Conservation (phyloP, 2,113 vertebrate genomes). For the Silurus glanis region DNA sequence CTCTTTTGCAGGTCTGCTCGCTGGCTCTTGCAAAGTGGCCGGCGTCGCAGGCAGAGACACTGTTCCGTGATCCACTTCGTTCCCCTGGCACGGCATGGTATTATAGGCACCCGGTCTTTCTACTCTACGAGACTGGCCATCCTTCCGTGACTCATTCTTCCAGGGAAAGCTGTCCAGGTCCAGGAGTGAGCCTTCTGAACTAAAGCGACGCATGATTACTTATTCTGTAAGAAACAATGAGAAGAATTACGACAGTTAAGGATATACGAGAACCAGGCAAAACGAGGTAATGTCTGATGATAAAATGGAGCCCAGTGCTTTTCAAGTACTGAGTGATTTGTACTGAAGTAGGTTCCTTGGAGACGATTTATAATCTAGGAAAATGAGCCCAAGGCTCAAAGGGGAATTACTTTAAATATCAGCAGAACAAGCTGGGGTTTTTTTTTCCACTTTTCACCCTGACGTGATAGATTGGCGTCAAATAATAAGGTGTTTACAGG, state of each 20-base stretch:
- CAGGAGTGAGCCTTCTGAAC: conserved; percentile 72
- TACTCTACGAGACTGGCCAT: neutral
- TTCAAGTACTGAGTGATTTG: neutral
- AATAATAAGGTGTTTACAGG: neutral
- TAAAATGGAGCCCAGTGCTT: neutral
- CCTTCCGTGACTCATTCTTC: conserved; percentile 51
- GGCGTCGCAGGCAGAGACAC: conserved; percentile 24
- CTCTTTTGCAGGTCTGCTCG: neutral
- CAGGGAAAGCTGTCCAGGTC: conserved; percentile 66
- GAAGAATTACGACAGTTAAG: neutral
- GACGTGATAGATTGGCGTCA: neutral
- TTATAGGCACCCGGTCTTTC: neutral
- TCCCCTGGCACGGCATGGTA: conserved; percentile 2
- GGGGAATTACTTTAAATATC: neutral
- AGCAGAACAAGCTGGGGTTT: neutral
- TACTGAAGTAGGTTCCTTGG: neutral
- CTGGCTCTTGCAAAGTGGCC: rapidly evolving
- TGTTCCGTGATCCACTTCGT: neutral
- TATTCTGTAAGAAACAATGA: conserved; percentile 10
- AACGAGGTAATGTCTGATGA: neutral
- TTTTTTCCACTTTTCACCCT: neutral
- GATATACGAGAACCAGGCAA: neutral
- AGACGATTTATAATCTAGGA: conserved; percentile 7
- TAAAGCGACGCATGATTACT: conserved; percentile 69
- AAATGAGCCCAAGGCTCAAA: neutral